Evolutionary conservation across 2,888 invertebrate genomes (phyloP).

Genomic region (Eutolmus rufibarbis): DNA sequence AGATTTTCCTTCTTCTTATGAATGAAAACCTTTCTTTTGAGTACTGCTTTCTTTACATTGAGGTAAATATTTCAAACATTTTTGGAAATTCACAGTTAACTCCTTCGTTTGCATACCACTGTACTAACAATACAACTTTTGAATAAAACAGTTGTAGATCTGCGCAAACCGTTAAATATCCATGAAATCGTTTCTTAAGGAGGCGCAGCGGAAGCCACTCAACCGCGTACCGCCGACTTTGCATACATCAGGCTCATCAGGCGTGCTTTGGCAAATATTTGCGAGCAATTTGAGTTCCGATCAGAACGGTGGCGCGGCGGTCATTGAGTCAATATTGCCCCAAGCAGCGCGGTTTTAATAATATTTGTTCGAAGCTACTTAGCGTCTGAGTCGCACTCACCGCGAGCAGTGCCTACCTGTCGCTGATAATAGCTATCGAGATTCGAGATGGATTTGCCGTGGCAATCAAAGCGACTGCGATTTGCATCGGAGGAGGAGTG

Average conservation of each 20-base stretch:
- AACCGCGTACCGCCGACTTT: neutral
- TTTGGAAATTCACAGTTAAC: neutral
- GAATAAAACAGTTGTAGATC: neutral
- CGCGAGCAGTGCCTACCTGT: neutral
- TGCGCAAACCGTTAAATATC: neutral
- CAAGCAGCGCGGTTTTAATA: neutral
- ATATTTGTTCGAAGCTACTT: neutral
- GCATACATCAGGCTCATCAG: neutral
- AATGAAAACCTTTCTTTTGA: neutral
- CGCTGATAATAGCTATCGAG: neutral
- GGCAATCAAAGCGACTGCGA: neutral
- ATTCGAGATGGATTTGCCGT: neutral
- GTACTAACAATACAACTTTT: neutral
- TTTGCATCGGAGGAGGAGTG: neutral
- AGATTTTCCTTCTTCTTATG: neutral
- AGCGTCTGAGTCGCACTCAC: neutral
- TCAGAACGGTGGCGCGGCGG: neutral
- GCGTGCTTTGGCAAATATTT: neutral
- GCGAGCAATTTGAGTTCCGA: neutral
- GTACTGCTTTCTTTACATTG: neutral
- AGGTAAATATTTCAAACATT: neutral
- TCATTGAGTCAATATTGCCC: conserved; percentile 4
- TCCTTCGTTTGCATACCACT: neutral
- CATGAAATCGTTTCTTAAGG: neutral
- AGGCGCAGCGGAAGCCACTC: neutral